Evolutionary conservation across 1,140 invertebrate species (phyloP).

Genomic region (Aphaenogaster floridana): DNA sequence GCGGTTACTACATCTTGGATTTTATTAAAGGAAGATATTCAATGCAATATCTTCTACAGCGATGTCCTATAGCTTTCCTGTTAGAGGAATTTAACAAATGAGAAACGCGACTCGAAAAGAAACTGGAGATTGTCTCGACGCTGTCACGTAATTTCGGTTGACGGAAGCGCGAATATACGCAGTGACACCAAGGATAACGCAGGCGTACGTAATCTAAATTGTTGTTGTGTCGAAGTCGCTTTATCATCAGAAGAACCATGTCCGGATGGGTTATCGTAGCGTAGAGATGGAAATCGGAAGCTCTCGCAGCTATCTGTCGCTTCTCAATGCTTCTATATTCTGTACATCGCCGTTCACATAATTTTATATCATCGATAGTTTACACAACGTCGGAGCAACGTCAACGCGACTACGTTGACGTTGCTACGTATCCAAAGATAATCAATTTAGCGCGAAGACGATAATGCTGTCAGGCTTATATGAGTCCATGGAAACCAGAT

Average conservation of each 20-base stretch:
- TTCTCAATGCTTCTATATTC: background rate
- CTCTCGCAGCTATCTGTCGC: background rate
- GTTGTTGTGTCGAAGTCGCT: background rate
- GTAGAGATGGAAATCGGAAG: background rate
- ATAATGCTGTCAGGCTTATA: conserved; percentile 14
- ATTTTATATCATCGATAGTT: conserved; percentile 22
- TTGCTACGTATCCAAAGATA: background rate
- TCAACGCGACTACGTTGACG: conserved; percentile 2
- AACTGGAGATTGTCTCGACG: background rate
- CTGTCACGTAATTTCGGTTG: background rate
- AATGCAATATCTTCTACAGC: background rate
- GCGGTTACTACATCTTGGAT: background rate
- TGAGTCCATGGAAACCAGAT: background rate
- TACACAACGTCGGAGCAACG: background rate
- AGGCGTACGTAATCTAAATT: background rate
- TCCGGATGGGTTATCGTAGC: background rate
- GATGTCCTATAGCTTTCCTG: background rate
- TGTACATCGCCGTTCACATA: background rate
- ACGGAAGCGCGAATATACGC: background rate
- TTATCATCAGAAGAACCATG: conserved; percentile 22
- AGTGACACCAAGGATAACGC: background rate
- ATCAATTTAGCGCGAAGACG: conserved; percentile 22
- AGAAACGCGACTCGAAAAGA: background rate
- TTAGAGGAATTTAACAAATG: background rate
- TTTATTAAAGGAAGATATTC: background rate